A percentile compares a stretch with the other conserved stretches of the same genome.
Conservation (phyloP, 2,888 invertebrate genomes). For the Dioctria rufipes region DNA sequence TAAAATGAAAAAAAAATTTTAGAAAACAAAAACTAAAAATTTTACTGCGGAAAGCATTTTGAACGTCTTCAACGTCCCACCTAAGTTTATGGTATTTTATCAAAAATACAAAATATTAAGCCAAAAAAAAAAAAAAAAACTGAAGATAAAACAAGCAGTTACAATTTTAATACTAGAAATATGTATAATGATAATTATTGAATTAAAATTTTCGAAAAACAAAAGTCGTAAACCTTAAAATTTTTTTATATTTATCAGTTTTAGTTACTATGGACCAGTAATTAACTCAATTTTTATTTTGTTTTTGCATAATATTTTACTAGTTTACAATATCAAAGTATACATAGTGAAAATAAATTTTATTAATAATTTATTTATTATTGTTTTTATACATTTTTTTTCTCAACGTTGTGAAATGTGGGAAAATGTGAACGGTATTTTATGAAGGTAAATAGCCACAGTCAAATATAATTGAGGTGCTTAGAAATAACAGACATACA, state of each 20-base stretch:
- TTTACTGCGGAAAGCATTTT: slow-evolving; percentile 15
- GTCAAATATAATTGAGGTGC: no score
- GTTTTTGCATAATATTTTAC: slow-evolving; percentile 13
- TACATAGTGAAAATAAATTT: slow-evolving; percentile 16
- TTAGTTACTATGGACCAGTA: slow-evolving; percentile 33
- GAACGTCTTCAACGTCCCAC: slow-evolving; percentile 46
- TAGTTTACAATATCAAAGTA: neutral
- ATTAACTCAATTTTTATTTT: neutral
- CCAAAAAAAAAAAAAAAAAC: slow-evolving; percentile 19
- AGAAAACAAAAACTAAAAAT: neutral
- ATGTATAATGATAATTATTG: neutral
- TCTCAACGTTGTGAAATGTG: slow-evolving; percentile 12
- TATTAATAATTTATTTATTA: slow-evolving; percentile 7
- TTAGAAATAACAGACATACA: no score
- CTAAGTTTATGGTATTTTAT: slow-evolving; percentile 48
- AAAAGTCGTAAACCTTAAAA: neutral
- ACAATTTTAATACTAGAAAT: slow-evolving; percentile 14
- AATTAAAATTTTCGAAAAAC: neutral
- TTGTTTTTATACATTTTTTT: slow-evolving; percentile 20
- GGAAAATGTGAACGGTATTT: neutral
- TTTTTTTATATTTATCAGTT: slow-evolving; percentile 17
- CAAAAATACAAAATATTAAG: slow-evolving; percentile 32
- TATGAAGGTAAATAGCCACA: no score
- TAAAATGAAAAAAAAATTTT: slow-evolving; percentile 15
- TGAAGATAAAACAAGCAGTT: neutral